A percentile compares a stretch with the other conserved stretches of the same genome.
Conservation (phyloP, 2,888 invertebrate genomes). For the Sylvicola cinctus region DNA sequence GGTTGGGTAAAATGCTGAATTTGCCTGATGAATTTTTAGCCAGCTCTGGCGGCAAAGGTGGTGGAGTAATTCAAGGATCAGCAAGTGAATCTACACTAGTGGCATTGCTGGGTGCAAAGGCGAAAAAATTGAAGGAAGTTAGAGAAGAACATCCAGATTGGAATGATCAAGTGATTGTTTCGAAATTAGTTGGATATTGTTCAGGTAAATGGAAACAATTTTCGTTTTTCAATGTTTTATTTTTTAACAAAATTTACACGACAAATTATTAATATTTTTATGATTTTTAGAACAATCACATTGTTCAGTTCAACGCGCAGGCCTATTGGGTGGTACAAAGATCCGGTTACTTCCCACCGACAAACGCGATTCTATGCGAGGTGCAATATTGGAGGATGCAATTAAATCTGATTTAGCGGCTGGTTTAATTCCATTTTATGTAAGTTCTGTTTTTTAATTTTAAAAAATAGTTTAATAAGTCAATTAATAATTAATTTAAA, state of each 20-base stretch:
- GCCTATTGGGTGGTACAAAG: conserved; percentile 68
- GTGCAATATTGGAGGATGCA: conserved; percentile 51
- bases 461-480: no score
- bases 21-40: conserved; percentile 72
- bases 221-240: no score
- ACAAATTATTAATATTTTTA: no score
- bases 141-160: conserved; percentile 54
- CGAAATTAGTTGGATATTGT: conserved; percentile 69
- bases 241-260: no score
- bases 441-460: no score
- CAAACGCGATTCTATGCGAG: conserved; percentile 29
- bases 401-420: conserved; percentile 67
- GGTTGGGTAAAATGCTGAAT: conserved; percentile 84
- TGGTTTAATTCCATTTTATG: conserved; percentile 85
- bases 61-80: conserved; percentile 84
- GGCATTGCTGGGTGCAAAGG: conserved; percentile 75
- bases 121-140: conserved; percentile 41
- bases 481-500: no score
- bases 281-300: conserved; percentile 69
- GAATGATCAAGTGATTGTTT: conserved; percentile 48
- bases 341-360: conserved; percentile 46
- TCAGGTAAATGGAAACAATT: conserved; percentile 59
- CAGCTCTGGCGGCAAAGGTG: conserved; percentile 55
- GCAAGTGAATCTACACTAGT: conserved; percentile 90
- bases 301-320: conserved; percentile 84